These are phyloP conservation scores for Ostrea edulis DNA, from an alignment of 1,140 invertebrate species.

Conservation along the genomic window DNA sequence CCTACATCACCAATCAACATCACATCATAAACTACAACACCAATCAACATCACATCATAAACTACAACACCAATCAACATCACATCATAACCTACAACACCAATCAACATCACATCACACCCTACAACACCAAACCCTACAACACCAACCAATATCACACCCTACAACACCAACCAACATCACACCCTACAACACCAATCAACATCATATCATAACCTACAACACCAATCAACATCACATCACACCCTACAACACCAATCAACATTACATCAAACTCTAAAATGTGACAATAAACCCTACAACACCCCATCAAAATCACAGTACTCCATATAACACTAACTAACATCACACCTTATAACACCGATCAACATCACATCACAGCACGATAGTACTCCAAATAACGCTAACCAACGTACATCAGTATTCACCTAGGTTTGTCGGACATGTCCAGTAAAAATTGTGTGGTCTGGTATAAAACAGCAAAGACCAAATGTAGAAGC, in stretches of 20 bases:
- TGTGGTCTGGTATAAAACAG: no score
- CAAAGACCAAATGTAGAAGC: no score
- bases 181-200: not conserved
- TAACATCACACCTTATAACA: not conserved
- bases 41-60: not conserved
- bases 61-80: not conserved
- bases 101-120: not conserved
- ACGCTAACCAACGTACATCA: no score
- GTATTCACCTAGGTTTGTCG: no score
- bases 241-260: not conserved
- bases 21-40: slow-evolving; percentile 23
- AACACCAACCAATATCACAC: no score
- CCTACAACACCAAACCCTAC: not conserved
- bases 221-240: not conserved
- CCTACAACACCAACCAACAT: no score
- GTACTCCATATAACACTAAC: no score
- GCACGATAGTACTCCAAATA: no score
- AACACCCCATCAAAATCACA: no score
- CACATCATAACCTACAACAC: not conserved
- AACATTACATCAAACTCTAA: not conserved
- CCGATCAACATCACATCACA: not conserved
- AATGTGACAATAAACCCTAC: not conserved
- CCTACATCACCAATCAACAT: not conserved
- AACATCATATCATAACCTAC: no score
- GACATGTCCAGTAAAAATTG: no score